Base-by-base conservation (phyloP, 2,888 invertebrate genomes). In the Idaea straminata region DNA sequence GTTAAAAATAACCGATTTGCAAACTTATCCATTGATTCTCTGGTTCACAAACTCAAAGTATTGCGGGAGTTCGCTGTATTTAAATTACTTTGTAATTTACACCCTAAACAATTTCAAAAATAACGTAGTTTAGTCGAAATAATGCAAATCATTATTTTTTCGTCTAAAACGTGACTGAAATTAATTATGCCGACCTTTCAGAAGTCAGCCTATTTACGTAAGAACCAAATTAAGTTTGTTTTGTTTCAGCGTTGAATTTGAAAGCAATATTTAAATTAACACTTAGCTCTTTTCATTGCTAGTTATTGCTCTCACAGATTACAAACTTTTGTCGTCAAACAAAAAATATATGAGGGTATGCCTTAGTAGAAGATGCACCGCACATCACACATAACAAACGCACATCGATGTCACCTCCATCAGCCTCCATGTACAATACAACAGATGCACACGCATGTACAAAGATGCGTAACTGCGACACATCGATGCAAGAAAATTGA, bases 141-240 rank as follows among this genome's bases (percentile, higher is more conserved):
- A 66, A 69, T 68, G 63, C 66, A 66, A 72, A 73, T 73, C 64
- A 65, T 71, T 69, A 63, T 68, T 66, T 67, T 65, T 64, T 67
- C 58, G 58, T 47, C 47, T 47, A 67, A 71, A 74, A 77, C 78
- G 77, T 76, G 77, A 75, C 74, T 68, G 66, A 75, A 75, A 72
- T 79, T 78, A 78, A 77, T 77, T 74, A 70, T 73, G 66, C 60
- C 65, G 60, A 65, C 66, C 64, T 63, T 69, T 67, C 64, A 69
- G 47, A 64, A 63, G 38, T 69, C 64, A 59, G 59, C 16, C 59
- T 67, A 66, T 73, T 72, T 69, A 62, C 63, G 61, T 57, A 66
- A 65, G 66, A 72, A 72, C 73, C 64, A 71, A 75, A 72, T 73
- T 74, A 59, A 59, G 6, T 59, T 59, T 59, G 59, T 59, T 59